Percentiles rank a stretch among this genome's conserved stretches.
These are phyloP conservation scores for Tetramorium parvispinum DNA, from an alignment of 1,140 invertebrate species.

Conservation along the genomic window DNA sequence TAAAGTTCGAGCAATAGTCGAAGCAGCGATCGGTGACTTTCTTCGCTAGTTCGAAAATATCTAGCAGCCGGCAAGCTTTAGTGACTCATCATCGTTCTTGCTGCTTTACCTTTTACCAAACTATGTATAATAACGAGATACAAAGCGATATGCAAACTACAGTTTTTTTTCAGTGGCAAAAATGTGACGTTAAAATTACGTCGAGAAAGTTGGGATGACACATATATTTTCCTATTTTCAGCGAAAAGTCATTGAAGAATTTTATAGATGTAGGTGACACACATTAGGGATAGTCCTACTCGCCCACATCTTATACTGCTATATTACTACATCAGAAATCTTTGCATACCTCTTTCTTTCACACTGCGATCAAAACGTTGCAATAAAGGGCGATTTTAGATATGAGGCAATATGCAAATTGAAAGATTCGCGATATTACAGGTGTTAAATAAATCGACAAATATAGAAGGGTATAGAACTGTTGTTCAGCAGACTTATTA, in stretches of 20 bases:
- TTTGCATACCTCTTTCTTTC: not conserved
- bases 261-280: too few relatives aligned
- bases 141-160: too few relatives aligned
- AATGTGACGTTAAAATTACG: not conserved
- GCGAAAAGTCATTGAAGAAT: too few relatives aligned
- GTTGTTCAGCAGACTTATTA: not conserved
- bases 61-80: not conserved
- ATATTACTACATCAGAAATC: not conserved
- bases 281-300: too few relatives aligned
- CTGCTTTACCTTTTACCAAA: not conserved
- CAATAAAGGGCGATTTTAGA: not conserved
- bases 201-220: not conserved
- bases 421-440: not conserved
- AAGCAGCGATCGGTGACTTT: not conserved
- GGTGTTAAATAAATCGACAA: not conserved
- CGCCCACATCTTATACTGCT: too few relatives aligned
- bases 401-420: not conserved
- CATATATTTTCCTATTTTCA: too few relatives aligned
- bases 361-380: not conserved
- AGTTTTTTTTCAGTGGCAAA: not conserved
- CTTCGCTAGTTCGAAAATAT: not conserved
- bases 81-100: not conserved
- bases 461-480: not conserved
- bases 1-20: not conserved
- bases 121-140: not conserved